phyloP scores from a whole-genome alignment of 2,113 vertebrate genomes.

The Theristicus caerulescens region DNA sequence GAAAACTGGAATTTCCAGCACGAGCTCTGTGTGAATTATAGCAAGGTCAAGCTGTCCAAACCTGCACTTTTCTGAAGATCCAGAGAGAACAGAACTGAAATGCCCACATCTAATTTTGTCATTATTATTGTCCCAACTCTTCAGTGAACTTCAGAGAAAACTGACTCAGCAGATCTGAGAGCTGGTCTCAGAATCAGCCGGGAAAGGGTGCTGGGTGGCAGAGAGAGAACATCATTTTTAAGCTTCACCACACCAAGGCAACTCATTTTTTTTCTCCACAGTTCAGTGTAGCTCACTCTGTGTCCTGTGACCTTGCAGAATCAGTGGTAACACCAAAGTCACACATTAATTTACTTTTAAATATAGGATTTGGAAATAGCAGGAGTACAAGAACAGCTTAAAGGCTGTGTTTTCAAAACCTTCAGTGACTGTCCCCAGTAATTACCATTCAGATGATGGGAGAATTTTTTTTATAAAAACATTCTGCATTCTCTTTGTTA shows the following conservation, averaged over 20 bases:
- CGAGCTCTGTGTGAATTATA: not conserved
- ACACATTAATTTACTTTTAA: not conserved
- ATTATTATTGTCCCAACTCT: not conserved
- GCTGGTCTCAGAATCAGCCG: not conserved
- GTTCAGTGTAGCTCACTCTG: not conserved
- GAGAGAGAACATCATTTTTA: not conserved
- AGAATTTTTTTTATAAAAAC: not conserved
- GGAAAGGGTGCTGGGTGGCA: accelerated
- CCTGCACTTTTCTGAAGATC: not conserved
- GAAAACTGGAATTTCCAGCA: slow-evolving; percentile 47
- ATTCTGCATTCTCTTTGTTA: not conserved
- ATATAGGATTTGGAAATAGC: not conserved
- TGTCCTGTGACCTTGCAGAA: not conserved
- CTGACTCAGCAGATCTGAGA: not conserved
- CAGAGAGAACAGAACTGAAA: not conserved
- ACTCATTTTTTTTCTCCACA: not conserved
- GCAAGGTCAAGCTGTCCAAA: not conserved
- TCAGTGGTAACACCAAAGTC: not conserved
- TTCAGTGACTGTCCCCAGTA: not conserved
- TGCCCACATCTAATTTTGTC: not conserved
- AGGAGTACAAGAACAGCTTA: not conserved
- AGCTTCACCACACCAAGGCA: not conserved
- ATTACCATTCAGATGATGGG: not conserved
- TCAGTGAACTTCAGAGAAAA: not conserved
- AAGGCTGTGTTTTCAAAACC: not conserved